Conservation (phyloP, 2,113 vertebrate genomes). For the Hydrolagus affinis region DNA sequence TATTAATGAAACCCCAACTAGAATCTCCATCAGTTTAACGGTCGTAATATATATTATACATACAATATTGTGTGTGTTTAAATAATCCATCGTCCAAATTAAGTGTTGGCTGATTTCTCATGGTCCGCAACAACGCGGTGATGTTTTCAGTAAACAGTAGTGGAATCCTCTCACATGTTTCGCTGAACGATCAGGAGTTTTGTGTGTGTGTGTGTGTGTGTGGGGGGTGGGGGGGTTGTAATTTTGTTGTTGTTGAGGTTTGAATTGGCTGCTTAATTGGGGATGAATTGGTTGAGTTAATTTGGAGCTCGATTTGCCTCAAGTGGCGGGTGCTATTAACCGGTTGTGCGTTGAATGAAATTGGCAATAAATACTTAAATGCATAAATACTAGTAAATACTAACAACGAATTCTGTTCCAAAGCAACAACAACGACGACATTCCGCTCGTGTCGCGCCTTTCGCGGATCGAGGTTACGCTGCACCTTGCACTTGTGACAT, state of each 20-base stretch:
- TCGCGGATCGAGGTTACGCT: too few relatives aligned
- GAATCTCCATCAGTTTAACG: too few relatives aligned
- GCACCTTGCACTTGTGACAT: too few relatives aligned
- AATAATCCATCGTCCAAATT: neutral
- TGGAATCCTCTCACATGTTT: neutral
- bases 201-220: too few relatives aligned
- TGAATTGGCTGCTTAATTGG: neutral
- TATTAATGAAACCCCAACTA: neutral
- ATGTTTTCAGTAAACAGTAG: neutral
- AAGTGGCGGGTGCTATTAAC: neutral
- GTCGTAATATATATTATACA: neutral
- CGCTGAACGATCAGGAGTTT: neutral
- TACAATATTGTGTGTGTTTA: neutral
- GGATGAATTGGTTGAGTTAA: neutral
- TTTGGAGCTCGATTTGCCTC: neutral
- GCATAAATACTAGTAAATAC: too few relatives aligned
- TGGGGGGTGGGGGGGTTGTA: too few relatives aligned
- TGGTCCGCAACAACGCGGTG: neutral
- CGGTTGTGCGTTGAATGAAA: neutral
- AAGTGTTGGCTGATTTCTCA: neutral
- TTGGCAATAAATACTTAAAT: neutral
- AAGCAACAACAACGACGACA: too few relatives aligned
- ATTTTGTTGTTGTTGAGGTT: too few relatives aligned
- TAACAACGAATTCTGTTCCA: too few relatives aligned
- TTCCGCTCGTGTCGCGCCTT: too few relatives aligned